Evolutionary conservation across 2,113 vertebrate species (phyloP).

Genomic region (Octodon degus): DNA sequence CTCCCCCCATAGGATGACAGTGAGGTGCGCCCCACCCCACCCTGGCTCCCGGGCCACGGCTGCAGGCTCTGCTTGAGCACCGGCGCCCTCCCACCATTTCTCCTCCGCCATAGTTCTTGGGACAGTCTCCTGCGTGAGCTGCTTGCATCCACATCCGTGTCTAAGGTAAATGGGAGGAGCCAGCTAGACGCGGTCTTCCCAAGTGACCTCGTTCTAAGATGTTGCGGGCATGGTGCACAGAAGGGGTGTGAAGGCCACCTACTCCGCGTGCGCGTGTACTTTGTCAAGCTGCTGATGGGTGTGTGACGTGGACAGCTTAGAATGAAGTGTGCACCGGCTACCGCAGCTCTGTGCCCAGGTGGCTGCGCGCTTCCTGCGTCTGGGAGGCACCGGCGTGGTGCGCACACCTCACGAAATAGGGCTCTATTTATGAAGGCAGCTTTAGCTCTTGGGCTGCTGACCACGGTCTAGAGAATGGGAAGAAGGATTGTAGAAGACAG

Average conservation of each 20-base stretch:
- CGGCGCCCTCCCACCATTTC: neutral
- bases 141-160: neutral
- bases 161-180: neutral
- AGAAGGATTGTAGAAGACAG: neutral
- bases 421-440: neutral
- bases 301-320: neutral
- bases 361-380: neutral
- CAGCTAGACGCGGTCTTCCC: accelerated
- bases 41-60: neutral
- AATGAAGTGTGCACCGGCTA: too few species aligned
- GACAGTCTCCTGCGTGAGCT: neutral
- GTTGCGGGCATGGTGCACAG: neutral
- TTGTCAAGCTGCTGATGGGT: too few species aligned
- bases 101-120: neutral
- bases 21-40: accelerated
- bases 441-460: neutral
- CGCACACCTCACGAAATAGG: neutral
- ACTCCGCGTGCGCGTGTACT: accelerated
- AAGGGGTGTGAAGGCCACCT: neutral
- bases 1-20: neutral
- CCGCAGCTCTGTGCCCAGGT: neutral
- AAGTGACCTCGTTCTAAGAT: neutral
- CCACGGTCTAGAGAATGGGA: neutral
- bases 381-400: neutral
- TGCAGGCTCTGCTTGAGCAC: neutral